Evolutionary conservation across 1,140 invertebrate genomes (phyloP), one percentile per base, ranked within the genome.

Genomic region (Halesus radiatus): DNA sequence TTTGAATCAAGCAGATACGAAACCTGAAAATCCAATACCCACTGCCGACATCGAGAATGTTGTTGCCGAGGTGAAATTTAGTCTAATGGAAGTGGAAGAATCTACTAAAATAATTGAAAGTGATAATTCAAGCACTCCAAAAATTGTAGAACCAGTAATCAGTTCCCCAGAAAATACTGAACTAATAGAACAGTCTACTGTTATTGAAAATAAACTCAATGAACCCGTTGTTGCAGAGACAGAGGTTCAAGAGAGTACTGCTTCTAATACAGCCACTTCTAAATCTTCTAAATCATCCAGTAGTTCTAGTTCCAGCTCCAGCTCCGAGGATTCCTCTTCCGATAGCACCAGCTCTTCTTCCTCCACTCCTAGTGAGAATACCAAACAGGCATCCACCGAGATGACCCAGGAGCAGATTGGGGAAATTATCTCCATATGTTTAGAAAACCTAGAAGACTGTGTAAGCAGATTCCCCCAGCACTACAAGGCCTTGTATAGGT

Each of bases 401-500:
- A 83, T 90, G 81, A 84, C 85, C 6, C 86, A 87, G 18, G 86
- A 88, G 53, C 87, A 90, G 82, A 87, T 91, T 23, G 87, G 87
- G 84, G 86, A 86, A 79, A 90, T 91, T 64, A 87, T 90, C 8
- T 84, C 85, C 62, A 86, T 86, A 18, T 97, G 96, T 87, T 85
- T 97, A 23, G 90, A 91, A 84, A 96, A 95, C 18, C 87, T 98
- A 62, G 94, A 96, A 88, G 92, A 96, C 81, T 98, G 97, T 86
- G 91, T 96, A 4, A 91, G 92, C 64, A 89, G 97, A 54, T 97
- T 97, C 88, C 93, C 96, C 0, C 95, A 96, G 83, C 97, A 99
- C 89, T 98, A 98, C 87, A 98, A 98, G 88, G 95, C 96, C 0
- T 90, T 97, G 29, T 98, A 98, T 87, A 91, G 97, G 80, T 87